Evolutionary conservation across 2,888 invertebrate species (phyloP), one percentile per base, ranked within the genome.

Genomic region (Nysson spinosus): DNA sequence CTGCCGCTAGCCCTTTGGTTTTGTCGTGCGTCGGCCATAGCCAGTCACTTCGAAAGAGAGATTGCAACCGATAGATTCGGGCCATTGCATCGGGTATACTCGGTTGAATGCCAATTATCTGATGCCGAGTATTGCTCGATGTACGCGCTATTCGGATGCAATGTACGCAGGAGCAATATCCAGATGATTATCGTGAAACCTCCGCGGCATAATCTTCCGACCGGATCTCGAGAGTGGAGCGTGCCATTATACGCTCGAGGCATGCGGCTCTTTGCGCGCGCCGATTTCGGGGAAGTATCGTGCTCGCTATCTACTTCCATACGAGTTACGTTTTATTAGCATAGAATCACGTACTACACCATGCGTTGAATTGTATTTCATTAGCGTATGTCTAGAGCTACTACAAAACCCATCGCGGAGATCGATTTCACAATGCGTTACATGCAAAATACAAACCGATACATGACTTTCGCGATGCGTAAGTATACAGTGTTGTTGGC

Each of bases 31-130:
- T 68, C 61, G 67, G 63, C 56, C 56, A 63, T 57, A 66, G 49
- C 69, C 68, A 77, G 72, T 79, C 75, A 75, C 78, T 78, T 79
- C 70, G 69, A 71, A 72, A 69, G 72, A 55, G 63, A 80, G 80
- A 83, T 83, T 51, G 70, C 72, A 75, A 69, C 69, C 64, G 83
- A 83, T 83, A 81, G 69, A 72, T 76, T 66, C 68, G 50, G 66
- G 58, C 70, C 66, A 68, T 75, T 74, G 73, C 70, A 65, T 62
- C 68, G 54, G 24, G 61, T 68, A 64, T 65, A 67, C 56, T 55
- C 75, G 73, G 75, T 69, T 80, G 82, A 81, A 85, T 82, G 82
- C 83, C 83, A 85, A 84, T 85, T 84, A 85, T 84, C 84, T 83
- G 84, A 83, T 84, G 74, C 72, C 42, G 68, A 74, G 68, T 79